Evolutionary conservation across 2,888 invertebrate genomes (phyloP), one percentile per base, ranked within the genome.

Genomic region (Drosophila mimica): DNA sequence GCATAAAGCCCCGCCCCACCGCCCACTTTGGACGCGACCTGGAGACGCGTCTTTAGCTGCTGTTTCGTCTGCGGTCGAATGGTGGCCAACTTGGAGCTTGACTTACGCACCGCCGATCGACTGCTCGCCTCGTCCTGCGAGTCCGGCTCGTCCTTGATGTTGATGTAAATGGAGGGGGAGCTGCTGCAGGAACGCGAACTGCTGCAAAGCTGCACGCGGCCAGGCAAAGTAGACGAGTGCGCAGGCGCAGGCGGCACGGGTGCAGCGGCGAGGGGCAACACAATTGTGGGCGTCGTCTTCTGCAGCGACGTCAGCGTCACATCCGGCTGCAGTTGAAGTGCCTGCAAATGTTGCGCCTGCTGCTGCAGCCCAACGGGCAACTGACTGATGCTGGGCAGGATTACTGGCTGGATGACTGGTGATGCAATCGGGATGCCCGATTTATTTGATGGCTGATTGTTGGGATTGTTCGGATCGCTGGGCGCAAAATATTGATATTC

Each of bases 401-500:
- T 53, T 52, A 64, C 8, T 28, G 71, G 62, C 59, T 36, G 28
- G 48, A 59, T 49, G 52, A 46, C 40, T 31, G 34, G 59, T 6
- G 36, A 43, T 36, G 30, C 3, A 17, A 36, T 46, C 31, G 59
- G 13, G 17, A 30, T 31, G 17, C 6, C 53, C 28, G 20, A 9
- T 38, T 52, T 71, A 7, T n/a, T 69, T 28, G 54, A 64, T 28
- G 52, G 48, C 66, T 91, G 91, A 76, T 92, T 92, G 68, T 91
- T 91, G 2, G 92, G 92, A 81, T 92, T 92, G 36, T 92, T 92
- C 0, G 92, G 92, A 81, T 92, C 92, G 58, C 91, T 91, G 8
- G 92, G 92, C 4, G 92, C 92, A 81, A 92, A 92, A 59, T 92
- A 92, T 70, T 92, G 92, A 65, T 92, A 92, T 54, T 92, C 92